phyloP scores from a whole-genome alignment of 1,140 invertebrate species.

The Drosophila teissieri region DNA sequence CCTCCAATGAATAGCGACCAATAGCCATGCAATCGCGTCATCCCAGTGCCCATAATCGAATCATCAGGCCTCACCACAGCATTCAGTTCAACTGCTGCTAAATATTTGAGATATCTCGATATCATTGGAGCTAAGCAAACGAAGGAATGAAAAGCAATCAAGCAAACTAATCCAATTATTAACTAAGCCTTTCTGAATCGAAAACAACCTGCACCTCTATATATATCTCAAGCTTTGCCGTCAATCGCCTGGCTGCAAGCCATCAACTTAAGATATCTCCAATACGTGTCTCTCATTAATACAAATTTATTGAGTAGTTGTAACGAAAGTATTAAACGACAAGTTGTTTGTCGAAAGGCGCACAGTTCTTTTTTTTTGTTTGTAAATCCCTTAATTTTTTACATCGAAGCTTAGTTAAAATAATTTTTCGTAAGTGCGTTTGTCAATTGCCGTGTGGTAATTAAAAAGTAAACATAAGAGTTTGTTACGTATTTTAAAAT shows the following conservation, averaged over 20 bases:
- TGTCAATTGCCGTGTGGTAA: slow-evolving; percentile 24
- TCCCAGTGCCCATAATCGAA: slow-evolving; percentile 9
- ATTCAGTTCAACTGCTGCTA: slow-evolving; percentile 13
- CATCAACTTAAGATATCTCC: slow-evolving; percentile 28
- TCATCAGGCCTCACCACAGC: background rate
- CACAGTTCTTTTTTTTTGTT: slow-evolving; percentile 11
- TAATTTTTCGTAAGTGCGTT: slow-evolving; percentile 16
- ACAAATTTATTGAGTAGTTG: slow-evolving; percentile 2
- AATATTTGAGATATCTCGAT: slow-evolving; percentile 7
- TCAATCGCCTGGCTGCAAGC: slow-evolving; percentile 17
- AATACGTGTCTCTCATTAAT: slow-evolving; percentile 10
- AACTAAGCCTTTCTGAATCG: slow-evolving; percentile 4
- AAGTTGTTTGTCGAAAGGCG: slow-evolving; percentile 3
- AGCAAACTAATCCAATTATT: slow-evolving; percentile 8
- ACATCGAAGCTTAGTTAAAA: slow-evolving; percentile 21
- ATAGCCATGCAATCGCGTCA: background rate
- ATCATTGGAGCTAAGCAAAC: background rate
- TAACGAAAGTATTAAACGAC: slow-evolving; percentile 27
- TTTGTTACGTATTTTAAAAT: slow-evolving; percentile 17
- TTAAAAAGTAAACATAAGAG: background rate
- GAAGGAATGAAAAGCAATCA: slow-evolving; percentile 8
- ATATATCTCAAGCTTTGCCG: background rate
- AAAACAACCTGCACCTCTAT: slow-evolving; percentile 1
- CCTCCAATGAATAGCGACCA: slow-evolving; percentile 4
- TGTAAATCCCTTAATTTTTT: slow-evolving; percentile 1